Base-by-base conservation (phyloP, 2,113 vertebrate species). In the Cariama cristata region DNA sequence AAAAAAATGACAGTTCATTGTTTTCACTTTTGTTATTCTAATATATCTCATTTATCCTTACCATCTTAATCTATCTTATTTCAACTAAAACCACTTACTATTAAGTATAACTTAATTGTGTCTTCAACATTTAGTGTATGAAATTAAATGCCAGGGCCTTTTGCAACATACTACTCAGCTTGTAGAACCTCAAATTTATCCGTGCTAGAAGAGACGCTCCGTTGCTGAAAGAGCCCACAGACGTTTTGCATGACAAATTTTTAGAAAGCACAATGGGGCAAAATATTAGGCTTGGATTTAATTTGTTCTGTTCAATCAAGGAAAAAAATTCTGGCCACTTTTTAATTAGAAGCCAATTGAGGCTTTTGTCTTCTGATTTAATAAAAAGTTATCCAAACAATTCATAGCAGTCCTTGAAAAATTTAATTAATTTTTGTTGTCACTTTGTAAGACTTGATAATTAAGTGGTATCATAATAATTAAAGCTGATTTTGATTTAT, bases 121-220 rank as follows among this genome's bases (percentile, higher is more conserved):
- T 44, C 19, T 79, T 79, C 40, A 49, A 11, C 5, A 72, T 20
- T 44, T 32, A 55, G 21, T 14, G 4, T n/a, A 72, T 23, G 35
- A 75, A 75, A 89, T 63, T 10, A 32, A 26, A 20, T 17, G 19
- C 2, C 19, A 58, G 17, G 40, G n/a, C 45, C 50, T 40, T 71
- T 81, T 49, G 11, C 5, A 38, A 23, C 14, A 50, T 8, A 16
- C 2, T 13, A 11, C 5, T 30, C 13, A 0, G 35, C 49, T 38
- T 56, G 12, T 26, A 14, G 10, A 75, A 56, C 56, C 23, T 79
- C 56, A 63, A 16, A 32, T 68, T 60, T 24, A 56, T 30, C 13
- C 2, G 1, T 18, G 4, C 4, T 42, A 38, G 45, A 74, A 91
- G 42, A 77, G 5, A 42, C 1, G 2, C 2, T 75, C 24, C 6